Evolutionary conservation across 2,888 invertebrate genomes (phyloP).

Genomic region (Xylophagus ater): DNA sequence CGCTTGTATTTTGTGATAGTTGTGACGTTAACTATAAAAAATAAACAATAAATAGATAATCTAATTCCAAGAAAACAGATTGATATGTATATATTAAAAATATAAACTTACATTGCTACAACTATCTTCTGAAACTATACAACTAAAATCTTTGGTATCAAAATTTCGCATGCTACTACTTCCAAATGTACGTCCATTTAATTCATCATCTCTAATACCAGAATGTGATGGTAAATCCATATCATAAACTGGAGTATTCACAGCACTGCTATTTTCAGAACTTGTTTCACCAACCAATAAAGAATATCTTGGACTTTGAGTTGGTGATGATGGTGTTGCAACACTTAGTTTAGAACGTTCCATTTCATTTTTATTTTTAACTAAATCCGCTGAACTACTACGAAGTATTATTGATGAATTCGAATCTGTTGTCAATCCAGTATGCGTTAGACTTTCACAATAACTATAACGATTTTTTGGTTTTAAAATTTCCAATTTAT

Average conservation of each 20-base stretch:
- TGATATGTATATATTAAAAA: neutral
- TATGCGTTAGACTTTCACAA: conserved; percentile 23
- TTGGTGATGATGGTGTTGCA: conserved; percentile 35
- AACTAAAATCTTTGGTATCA: conserved; percentile 22
- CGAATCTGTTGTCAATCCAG: conserved; percentile 7
- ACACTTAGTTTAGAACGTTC: conserved; percentile 28
- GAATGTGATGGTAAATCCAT: conserved; percentile 23
- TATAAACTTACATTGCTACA: conserved; percentile 27
- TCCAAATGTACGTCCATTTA: conserved; percentile 14
- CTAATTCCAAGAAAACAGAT: neutral
- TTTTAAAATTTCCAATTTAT: conserved; percentile 21
- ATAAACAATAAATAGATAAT: conserved; percentile 1
- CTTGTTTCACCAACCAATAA: conserved; percentile 37
- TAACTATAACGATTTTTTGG: conserved; percentile 30
- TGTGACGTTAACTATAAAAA: conserved; percentile 20
- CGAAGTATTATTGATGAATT: conserved; percentile 21
- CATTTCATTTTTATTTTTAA: conserved; percentile 24
- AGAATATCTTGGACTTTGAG: conserved; percentile 39
- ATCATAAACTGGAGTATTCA: conserved; percentile 38
- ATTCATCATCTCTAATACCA: conserved; percentile 10
- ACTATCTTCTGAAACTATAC: conserved; percentile 33
- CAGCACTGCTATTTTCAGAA: conserved; percentile 38
- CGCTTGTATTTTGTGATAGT: conserved; percentile 22
- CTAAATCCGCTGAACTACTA: conserved; percentile 25
- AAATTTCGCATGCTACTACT: conserved; percentile 18